These are phyloP conservation scores for Zaprionus ornatus DNA, from an alignment of 1,140 invertebrate genomes.

Conservation along the genomic window DNA sequence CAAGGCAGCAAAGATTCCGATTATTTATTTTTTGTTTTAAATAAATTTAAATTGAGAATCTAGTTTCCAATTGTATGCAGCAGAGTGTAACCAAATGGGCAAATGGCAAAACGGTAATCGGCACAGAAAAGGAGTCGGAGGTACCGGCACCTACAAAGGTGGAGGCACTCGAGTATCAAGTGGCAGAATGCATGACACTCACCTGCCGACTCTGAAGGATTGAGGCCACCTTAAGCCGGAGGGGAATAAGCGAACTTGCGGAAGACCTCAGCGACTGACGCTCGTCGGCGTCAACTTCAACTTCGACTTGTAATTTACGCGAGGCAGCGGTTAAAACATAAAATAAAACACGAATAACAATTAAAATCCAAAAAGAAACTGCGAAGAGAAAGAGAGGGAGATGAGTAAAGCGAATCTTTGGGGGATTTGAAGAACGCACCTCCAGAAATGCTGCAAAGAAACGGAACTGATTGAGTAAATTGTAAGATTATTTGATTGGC, in stretches of 20 bases:
- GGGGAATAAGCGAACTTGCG: neutral
- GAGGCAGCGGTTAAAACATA: neutral
- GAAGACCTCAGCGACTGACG: neutral
- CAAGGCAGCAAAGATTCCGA: neutral
- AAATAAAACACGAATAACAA: neutral
- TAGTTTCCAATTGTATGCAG: neutral
- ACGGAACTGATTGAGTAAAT: neutral
- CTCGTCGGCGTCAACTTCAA: neutral
- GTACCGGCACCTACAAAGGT: neutral
- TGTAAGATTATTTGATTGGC: neutral
- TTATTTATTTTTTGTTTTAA: neutral
- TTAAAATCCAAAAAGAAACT: slow-evolving; percentile 15
- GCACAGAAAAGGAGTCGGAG: neutral
- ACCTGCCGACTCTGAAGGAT: slow-evolving; percentile 35
- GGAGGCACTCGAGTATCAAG: slow-evolving; percentile 29
- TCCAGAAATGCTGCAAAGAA: slow-evolving; percentile 38
- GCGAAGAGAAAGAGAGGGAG: neutral
- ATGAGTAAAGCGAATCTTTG: neutral
- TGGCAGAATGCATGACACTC: slow-evolving; percentile 42
- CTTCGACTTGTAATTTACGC: slow-evolving; percentile 10
- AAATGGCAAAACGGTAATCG: slow-evolving; percentile 12
- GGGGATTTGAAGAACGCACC: neutral
- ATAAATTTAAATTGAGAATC: neutral
- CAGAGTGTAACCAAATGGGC: slow-evolving; percentile 4
- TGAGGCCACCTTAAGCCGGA: slow-evolving; percentile 6